These are phyloP conservation scores for Podarcis muralis DNA, from an alignment of 2,113 vertebrate genomes.

Conservation along the genomic window DNA sequence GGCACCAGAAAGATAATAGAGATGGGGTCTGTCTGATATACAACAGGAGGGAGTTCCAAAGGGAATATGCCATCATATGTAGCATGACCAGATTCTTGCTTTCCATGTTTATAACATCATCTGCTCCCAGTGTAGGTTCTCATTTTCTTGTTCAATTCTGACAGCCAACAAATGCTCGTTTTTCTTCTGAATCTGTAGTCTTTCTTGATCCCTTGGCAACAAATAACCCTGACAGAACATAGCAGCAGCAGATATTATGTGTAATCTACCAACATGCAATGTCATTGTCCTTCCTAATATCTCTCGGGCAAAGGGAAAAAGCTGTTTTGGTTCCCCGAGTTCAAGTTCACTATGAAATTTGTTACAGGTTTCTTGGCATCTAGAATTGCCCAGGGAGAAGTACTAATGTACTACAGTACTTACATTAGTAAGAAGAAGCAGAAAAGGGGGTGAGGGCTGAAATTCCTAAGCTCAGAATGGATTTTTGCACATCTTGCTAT, in stretches of 20 bases:
- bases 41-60: no score
- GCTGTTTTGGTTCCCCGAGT: neutral
- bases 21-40: no score
- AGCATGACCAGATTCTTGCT: neutral
- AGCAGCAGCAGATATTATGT: neutral
- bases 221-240: neutral
- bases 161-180: neutral
- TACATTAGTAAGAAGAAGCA: neutral
- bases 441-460: no score
- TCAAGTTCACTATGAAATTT: neutral
- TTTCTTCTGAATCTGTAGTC: neutral
- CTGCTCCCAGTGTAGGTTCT: neutral
- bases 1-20: no score
- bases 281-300: neutral
- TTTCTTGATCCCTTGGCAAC: neutral
- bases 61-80: no score
- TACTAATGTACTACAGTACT: neutral
- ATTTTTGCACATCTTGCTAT: neutral
- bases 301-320: neutral
- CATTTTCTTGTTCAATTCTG: neutral
- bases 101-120: neutral
- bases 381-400: neutral
- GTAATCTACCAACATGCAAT: neutral
- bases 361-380: neutral
- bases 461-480: neutral